phyloP scores from a whole-genome alignment of 1,140 invertebrate species.

The Bombus huntii region DNA sequence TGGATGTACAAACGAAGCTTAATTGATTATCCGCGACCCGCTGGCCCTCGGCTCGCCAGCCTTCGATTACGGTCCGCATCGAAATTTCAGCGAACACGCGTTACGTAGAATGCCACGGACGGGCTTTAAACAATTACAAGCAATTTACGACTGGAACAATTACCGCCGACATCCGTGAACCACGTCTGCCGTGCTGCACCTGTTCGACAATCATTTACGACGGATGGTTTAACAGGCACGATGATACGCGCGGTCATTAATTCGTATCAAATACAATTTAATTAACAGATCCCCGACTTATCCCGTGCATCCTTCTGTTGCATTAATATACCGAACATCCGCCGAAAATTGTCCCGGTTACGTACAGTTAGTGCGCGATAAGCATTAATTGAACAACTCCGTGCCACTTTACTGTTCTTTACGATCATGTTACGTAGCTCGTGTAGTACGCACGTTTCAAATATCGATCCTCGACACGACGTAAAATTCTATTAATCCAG shows the following conservation, averaged over 20 bases:
- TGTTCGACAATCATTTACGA: conserved; percentile 66
- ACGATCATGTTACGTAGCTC: neutral
- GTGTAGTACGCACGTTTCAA: neutral
- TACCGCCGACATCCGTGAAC: conserved; percentile 51
- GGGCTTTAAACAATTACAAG: conserved; percentile 56
- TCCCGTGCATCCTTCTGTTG: neutral
- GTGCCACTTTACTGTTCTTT: neutral
- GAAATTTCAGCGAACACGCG: conserved; percentile 17
- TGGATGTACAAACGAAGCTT: neutral
- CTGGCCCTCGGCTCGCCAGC: neutral
- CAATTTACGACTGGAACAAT: conserved; percentile 65
- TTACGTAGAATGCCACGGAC: conserved; percentile 11
- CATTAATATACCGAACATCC: conserved; percentile 38
- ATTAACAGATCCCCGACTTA: conserved; percentile 48
- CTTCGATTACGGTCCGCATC: neutral
- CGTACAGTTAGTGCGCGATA: conserved; percentile 24
- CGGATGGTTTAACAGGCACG: conserved; percentile 52
- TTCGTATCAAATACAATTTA: conserved; percentile 66
- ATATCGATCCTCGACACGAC: neutral
- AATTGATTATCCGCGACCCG: conserved; percentile 10
- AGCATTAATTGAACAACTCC: conserved; percentile 37
- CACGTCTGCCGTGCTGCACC: conserved; percentile 52
- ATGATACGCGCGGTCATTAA: conserved; percentile 63
- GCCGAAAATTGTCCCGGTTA: conserved; percentile 31
- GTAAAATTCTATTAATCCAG: neutral